These are phyloP conservation scores for Leptopilina syphax DNA, from an alignment of 2,888 invertebrate genomes.

Conservation along the genomic window DNA sequence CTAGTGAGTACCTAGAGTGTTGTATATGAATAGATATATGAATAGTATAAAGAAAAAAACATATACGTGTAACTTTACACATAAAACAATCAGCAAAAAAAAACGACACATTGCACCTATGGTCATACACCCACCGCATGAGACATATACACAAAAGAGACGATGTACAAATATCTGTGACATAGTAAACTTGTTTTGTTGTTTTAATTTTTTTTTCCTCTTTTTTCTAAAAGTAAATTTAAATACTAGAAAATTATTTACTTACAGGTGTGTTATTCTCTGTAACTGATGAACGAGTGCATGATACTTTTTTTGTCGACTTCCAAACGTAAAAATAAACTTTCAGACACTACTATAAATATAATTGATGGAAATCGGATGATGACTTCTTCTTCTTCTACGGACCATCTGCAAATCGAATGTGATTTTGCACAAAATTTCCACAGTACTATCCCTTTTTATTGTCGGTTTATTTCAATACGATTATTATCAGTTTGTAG, in stretches of 20 bases:
- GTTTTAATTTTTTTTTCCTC: neutral
- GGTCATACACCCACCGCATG: constrained; percentile 51
- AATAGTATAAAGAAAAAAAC: constrained; percentile 30
- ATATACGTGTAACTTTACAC: constrained; percentile 43
- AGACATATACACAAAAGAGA: constrained; percentile 42
- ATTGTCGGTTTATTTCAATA: neutral
- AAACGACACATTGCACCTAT: constrained; percentile 43
- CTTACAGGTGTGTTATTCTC: constrained; percentile 23
- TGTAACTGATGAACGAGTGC: constrained; percentile 57
- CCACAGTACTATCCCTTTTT: constrained; percentile 38
- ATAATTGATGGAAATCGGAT: constrained; percentile 71
- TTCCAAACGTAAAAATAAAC: constrained; percentile 61
- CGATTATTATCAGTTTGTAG: neutral
- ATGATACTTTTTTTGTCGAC: constrained; percentile 55
- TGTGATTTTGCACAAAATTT: constrained; percentile 51
- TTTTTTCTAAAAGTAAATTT: neutral
- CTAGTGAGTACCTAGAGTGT: neutral
- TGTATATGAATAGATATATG: neutral
- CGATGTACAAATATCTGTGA: constrained; percentile 48
- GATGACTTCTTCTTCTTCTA: neutral
- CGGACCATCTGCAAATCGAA: constrained; percentile 68
- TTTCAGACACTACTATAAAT: constrained; percentile 72
- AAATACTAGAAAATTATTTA: neutral
- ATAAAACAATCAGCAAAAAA: constrained; percentile 37
- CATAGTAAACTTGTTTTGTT: constrained; percentile 12